Evolutionary conservation across 2,113 vertebrate species (phyloP).

Genomic region (Ochotona princeps): DNA sequence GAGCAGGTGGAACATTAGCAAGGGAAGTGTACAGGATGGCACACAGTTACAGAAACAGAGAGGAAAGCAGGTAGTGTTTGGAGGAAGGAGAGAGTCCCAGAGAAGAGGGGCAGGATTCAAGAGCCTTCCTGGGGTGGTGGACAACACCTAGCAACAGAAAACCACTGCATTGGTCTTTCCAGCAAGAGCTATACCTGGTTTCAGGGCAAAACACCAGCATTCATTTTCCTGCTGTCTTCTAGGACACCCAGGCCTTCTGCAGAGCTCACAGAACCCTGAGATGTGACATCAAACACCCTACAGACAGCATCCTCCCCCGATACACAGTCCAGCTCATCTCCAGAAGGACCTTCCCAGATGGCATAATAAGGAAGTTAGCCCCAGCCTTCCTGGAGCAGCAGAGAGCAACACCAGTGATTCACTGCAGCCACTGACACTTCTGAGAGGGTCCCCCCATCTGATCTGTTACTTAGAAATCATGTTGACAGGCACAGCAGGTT

Average conservation of each 20-base stretch:
- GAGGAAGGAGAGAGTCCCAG: neutral
- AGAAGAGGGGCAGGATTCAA: neutral
- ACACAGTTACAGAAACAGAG: neutral
- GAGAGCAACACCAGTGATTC: neutral
- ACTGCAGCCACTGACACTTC: neutral
- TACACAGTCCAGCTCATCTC: neutral
- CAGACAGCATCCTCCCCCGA: neutral
- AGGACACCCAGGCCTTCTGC: neutral
- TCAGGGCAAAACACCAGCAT: neutral
- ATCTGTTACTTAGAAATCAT: neutral
- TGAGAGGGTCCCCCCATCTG: neutral
- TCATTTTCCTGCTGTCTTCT: rapidly evolving
- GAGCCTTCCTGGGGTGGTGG: too few species aligned
- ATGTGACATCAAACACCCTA: neutral
- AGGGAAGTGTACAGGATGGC: rapidly evolving
- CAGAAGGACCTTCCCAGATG: neutral
- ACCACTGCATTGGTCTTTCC: neutral
- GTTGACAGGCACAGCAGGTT: neutral
- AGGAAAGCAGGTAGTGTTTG: neutral
- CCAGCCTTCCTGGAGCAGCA: neutral
- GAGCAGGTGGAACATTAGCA: neutral
- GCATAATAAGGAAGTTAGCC: too few species aligned
- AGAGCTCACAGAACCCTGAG: neutral
- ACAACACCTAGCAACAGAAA: neutral
- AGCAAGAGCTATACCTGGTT: neutral